Conservation (phyloP, 2,888 invertebrate genomes). For the Drosophila rellima region DNA sequence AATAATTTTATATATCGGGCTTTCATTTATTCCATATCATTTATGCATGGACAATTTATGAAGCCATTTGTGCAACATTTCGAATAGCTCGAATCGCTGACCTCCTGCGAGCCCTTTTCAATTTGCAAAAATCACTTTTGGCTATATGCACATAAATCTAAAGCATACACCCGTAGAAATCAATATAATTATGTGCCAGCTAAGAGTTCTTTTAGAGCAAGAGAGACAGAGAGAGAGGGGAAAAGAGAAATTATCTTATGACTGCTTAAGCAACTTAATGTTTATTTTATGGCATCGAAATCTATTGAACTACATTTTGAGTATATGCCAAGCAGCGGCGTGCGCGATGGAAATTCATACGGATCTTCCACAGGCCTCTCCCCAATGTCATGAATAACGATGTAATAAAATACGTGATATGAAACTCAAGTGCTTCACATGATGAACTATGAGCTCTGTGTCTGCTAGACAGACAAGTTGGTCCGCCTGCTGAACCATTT, state of each 20-base stretch:
- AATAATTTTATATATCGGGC: constrained; percentile 29
- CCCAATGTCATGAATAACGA: constrained; percentile 78
- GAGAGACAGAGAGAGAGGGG: not conserved
- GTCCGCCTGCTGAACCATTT: constrained; percentile 1
- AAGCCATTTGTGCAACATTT: constrained; percentile 68
- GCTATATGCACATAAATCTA: constrained; percentile 62
- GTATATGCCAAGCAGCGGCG: constrained; percentile 47
- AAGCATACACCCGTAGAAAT: constrained; percentile 49
- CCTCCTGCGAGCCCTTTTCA: constrained; percentile 54
- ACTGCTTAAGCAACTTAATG: constrained; percentile 71
- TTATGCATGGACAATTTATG: constrained; percentile 69
- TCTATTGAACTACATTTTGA: constrained; percentile 79
- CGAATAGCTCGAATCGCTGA: constrained; percentile 31
- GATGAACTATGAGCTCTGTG: constrained; percentile 65
- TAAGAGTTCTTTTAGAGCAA: not conserved
- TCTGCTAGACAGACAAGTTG: constrained; percentile 13
- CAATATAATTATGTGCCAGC: constrained; percentile 72
- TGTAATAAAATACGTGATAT: constrained; percentile 81
- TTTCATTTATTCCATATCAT: constrained; percentile 54
- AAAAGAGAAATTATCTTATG: constrained; percentile 25
- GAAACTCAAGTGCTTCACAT: constrained; percentile 67
- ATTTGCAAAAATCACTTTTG: constrained; percentile 63
- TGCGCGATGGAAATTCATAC: constrained; percentile 52
- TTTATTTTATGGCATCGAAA: constrained; percentile 72
- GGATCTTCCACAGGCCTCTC: constrained; percentile 13